Conservation (phyloP, 2,888 invertebrate genomes). For the Sarcophaga carnaria region DNA sequence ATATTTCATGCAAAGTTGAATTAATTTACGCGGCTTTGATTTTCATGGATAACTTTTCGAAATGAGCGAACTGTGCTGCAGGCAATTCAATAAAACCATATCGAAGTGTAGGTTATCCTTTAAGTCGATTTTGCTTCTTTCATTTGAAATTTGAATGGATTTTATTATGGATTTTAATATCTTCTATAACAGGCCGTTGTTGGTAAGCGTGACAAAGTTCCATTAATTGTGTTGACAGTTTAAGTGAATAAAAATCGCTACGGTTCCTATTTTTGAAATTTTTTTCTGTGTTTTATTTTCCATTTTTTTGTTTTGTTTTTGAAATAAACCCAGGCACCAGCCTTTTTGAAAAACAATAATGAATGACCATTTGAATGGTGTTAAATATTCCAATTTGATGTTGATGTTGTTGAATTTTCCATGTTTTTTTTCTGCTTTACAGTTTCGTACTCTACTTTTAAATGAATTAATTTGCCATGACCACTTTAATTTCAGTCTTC, state of each 20-base stretch:
- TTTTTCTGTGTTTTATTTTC: not conserved
- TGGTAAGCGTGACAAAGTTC: constrained; percentile 65
- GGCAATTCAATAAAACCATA: too few species aligned
- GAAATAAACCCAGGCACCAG: too few species aligned
- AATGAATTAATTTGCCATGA: constrained; percentile 65
- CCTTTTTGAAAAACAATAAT: constrained; percentile 48
- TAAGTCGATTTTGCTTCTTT: constrained; percentile 10
- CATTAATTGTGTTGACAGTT: constrained; percentile 70
- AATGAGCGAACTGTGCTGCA: too few species aligned
- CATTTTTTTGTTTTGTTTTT: not conserved
- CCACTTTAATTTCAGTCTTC: constrained; percentile 30
- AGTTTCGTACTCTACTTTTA: constrained; percentile 54
- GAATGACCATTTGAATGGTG: constrained; percentile 62
- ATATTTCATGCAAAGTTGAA: too few species aligned
- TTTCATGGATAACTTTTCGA: too few species aligned
- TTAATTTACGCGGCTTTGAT: too few species aligned
- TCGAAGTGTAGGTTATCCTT: too few species aligned
- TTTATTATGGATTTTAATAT: constrained; percentile 3
- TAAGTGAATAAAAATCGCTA: constrained; percentile 64
- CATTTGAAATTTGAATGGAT: not conserved
- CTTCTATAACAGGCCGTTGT: not conserved
- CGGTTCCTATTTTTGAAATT: not conserved
- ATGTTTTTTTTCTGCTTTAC: constrained; percentile 42
- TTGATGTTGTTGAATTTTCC: constrained; percentile 1
- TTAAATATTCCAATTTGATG: constrained; percentile 53